Evolutionary conservation across 1,140 invertebrate species (phyloP).

Genomic region (Thaumatotibia leucotreta): DNA sequence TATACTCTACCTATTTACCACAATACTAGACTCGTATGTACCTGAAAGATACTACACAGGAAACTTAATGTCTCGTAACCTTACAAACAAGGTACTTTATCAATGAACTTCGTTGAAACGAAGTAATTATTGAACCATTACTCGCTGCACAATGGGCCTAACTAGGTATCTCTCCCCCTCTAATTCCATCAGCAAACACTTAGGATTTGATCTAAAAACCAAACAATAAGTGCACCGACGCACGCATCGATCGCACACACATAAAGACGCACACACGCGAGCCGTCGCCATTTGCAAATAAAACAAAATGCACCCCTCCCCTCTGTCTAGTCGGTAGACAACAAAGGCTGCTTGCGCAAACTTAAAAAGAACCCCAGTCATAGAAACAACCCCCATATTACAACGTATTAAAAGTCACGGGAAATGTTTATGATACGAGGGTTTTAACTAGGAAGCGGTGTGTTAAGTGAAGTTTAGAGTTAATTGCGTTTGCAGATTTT

Average conservation of each 20-base stretch:
- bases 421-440: conserved; percentile 15
- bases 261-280: conserved; percentile 28
- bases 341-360: conserved; percentile 58
- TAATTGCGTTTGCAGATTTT: conserved; percentile 69
- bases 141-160: neutral
- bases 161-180: neutral
- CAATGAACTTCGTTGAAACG: neutral
- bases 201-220: neutral
- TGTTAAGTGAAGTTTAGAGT: conserved; percentile 63
- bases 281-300: conserved; percentile 48
- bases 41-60: too few relatives aligned
- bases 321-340: conserved; percentile 64
- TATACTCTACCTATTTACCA: too few relatives aligned
- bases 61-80: too few relatives aligned
- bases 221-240: conserved; percentile 40
- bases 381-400: conserved; percentile 24
- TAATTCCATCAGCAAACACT: neutral
- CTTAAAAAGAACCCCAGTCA: conserved; percentile 20
- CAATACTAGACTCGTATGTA: too few relatives aligned
- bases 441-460: conserved; percentile 49
- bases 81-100: too few relatives aligned
- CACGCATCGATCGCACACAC: conserved; percentile 57
- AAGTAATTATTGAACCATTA: neutral
- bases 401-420: conserved; percentile 13
- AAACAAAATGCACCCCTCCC: conserved; percentile 62